Percentiles rank a stretch among this genome's conserved stretches.
Conservation (phyloP, 2,888 invertebrate genomes). For the Idaea aversata region DNA sequence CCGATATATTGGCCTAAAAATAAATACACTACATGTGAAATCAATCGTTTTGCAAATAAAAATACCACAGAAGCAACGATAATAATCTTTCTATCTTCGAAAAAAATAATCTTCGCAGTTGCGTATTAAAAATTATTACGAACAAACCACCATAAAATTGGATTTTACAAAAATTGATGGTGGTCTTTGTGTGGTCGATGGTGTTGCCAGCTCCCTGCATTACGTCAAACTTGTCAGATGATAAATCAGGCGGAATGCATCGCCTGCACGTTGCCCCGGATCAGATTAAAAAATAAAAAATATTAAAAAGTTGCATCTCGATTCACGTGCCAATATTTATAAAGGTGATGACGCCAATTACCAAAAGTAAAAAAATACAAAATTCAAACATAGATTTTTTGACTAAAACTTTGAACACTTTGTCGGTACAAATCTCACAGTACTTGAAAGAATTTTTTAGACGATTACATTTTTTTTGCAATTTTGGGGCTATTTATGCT, state of each 20-base stretch:
- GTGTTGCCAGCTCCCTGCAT: conserved; percentile 59
- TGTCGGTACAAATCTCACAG: no score
- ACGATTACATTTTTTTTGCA: no score
- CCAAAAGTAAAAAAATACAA: no score
- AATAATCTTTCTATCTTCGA: not conserved
- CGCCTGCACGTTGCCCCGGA: conserved; percentile 29
- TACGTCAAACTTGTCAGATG: conserved; percentile 61
- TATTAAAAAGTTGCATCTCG: conserved; percentile 26
- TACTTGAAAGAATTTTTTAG: no score
- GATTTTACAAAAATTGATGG: conserved; percentile 59
- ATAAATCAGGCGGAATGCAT: conserved; percentile 54
- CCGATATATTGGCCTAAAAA: no score
- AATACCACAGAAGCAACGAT: not conserved
- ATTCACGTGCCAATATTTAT: conserved; percentile 6
- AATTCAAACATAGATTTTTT: no score
- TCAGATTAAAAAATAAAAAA: conserved; percentile 33
- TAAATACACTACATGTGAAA: no score
- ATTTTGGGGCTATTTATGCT: no score
- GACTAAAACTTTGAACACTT: no score
- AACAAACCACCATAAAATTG: conserved; percentile 62
- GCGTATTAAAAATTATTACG: conserved; percentile 25
- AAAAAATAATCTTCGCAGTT: not conserved
- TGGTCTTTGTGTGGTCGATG: conserved; percentile 54
- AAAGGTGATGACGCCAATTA: not conserved
- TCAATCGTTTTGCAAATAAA: not conserved